phyloP scores from a whole-genome alignment of 2,888 invertebrate genomes.

The Drosophila villosipedis region DNA sequence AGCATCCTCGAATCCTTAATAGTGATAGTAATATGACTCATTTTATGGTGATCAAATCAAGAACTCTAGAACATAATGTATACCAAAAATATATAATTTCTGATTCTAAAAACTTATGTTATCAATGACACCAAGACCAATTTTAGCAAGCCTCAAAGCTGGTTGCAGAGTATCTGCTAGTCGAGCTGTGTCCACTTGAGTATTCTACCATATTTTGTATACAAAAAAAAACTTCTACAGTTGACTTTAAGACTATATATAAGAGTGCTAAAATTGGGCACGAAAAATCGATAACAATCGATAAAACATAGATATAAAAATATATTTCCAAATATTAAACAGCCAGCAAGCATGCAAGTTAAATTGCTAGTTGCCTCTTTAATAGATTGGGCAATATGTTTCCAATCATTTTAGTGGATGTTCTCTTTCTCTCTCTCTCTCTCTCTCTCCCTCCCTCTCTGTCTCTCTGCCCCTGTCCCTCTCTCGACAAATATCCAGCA shows the following conservation, averaged over 20 bases:
- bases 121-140: too few relatives aligned
- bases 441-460: background rate
- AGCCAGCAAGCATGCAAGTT: background rate
- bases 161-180: too few relatives aligned
- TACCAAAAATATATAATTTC: background rate
- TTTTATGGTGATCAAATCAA: background rate
- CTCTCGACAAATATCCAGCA: background rate
- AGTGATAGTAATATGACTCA: background rate
- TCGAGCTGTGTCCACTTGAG: too few relatives aligned
- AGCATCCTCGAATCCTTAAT: too few relatives aligned
- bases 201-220: too few relatives aligned
- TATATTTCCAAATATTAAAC: background rate
- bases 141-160: too few relatives aligned
- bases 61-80: background rate
- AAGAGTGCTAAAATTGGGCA: too few relatives aligned
- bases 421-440: background rate
- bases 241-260: too few relatives aligned
- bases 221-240: too few relatives aligned
- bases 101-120: too few relatives aligned
- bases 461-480: background rate
- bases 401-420: background rate
- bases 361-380: background rate
- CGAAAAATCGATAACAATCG: too few relatives aligned
- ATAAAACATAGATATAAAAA: background rate
- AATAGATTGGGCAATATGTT: background rate